Evolutionary conservation across 2,113 vertebrate genomes (phyloP), one percentile per base, ranked within the genome.

Genomic region (Tychaedon coryphoeus): DNA sequence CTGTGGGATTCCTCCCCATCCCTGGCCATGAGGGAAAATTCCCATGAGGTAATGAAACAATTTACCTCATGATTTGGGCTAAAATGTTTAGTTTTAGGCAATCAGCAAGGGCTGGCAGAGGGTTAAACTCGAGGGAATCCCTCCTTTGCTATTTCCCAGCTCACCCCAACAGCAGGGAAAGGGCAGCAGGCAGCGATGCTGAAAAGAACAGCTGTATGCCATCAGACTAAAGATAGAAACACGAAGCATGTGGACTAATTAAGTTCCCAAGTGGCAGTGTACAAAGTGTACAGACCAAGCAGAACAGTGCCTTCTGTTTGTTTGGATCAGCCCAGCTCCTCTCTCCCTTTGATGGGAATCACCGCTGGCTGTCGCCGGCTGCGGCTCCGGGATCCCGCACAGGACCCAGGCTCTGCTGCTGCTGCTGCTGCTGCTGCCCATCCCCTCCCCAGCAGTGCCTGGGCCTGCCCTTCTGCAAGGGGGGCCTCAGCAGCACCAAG

Each of bases 161-260:
- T 0, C 5, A n/a, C 60, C 91, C 82, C 76, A 74, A 11, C 17
- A 72, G 81, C 78, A 66, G 48, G 56, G 88, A 60, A 10, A 77
- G 74, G 70, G 78, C 84, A 87, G 61, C 6, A 45, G 73, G 83
- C 94, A 83, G 88, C 0, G 22, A 56, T 87, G 94, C 45, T 70
- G 72, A 19, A 65, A 60, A 34, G 89, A 96, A 56, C 85, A 95
- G 94, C 94, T 95, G 93, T 76, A 69, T 86, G 69, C 94, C 95
- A 79, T 95, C 89, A 73, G 87, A 71, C 71, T 92, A 83, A 92
- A 91, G 93, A 96, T 80, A 96, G 92, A 92, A 94, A 78, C 91
- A 38, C 14, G 76, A 87, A 47, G 87, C 93, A 91, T 24, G 78
- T 24, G 1, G 29, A 3, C 86, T 96, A 94, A 96, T 96, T 87